Percentiles rank a stretch among this genome's conserved stretches.
Conservation (phyloP, 2,113 vertebrate genomes). For the Anas platyrhynchos region DNA sequence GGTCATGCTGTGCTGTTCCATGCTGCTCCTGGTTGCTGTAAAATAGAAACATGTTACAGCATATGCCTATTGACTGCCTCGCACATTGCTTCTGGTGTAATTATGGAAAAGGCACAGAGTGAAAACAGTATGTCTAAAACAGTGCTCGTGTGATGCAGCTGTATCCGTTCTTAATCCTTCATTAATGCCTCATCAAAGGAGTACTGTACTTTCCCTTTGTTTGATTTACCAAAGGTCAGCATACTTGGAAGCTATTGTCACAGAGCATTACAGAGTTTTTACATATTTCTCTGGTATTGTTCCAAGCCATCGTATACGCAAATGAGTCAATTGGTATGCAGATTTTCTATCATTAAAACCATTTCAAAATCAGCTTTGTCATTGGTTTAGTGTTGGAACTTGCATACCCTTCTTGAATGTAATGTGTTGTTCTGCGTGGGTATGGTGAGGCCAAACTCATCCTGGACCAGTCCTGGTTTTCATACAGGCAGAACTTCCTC, state of each 20-base stretch:
- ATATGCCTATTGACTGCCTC: neutral
- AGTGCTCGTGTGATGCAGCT: constrained; percentile 73
- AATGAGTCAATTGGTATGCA: constrained; percentile 79
- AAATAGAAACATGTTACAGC: neutral
- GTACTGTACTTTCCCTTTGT: constrained; percentile 68
- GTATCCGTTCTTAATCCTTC: constrained; percentile 76
- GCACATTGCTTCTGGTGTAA: constrained; percentile 8
- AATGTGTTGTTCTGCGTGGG: neutral
- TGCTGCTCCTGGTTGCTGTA: neutral
- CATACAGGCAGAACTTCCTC: neutral
- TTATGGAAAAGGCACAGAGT: constrained; percentile 14
- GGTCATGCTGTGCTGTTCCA: neutral
- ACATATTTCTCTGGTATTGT: constrained; percentile 76
- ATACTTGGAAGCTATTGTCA: constrained; percentile 76
- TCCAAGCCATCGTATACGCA: constrained; percentile 59
- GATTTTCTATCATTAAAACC: constrained; percentile 79
- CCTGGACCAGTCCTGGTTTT: neutral
- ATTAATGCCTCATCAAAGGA: constrained; percentile 75
- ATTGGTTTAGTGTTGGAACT: constrained; percentile 56
- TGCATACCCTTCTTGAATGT: constrained; percentile 52
- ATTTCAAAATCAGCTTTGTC: constrained; percentile 76
- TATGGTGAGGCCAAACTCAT: neutral
- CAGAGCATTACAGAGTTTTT: constrained; percentile 69
- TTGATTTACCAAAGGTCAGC: constrained; percentile 75
- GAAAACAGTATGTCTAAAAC: constrained; percentile 65